Evolutionary conservation across 2,113 vertebrate species (phyloP).

Genomic region (Tachuris rubrigastra): DNA sequence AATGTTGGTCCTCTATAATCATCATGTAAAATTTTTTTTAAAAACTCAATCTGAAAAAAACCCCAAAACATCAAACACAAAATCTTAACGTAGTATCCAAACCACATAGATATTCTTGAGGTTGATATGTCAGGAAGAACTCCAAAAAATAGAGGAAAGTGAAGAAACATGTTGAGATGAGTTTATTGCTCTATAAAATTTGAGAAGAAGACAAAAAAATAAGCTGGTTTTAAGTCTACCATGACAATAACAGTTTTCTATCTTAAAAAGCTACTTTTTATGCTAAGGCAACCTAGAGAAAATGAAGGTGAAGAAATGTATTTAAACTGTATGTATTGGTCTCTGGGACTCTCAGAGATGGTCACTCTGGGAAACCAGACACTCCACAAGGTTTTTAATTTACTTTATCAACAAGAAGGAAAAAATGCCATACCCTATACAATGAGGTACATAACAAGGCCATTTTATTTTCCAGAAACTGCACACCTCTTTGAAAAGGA

Average conservation of each 20-base stretch:
- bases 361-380: background rate
- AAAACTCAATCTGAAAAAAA: background rate
- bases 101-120: background rate
- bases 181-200: background rate
- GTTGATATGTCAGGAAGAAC: background rate
- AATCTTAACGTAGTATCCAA: background rate
- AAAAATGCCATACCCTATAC: background rate
- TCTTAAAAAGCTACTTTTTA: background rate
- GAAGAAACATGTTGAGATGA: background rate
- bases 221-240: background rate
- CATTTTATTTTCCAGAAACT: background rate
- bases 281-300: background rate
- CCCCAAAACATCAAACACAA: fast-evolving
- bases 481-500: background rate
- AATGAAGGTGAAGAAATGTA: background rate
- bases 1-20: background rate
- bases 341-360: background rate
- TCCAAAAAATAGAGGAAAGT: background rate
- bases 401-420: background rate
- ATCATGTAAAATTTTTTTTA: fast-evolving
- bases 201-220: background rate
- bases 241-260: background rate
- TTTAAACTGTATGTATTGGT: background rate
- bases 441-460: background rate
- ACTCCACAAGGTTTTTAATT: background rate